phyloP scores from a whole-genome alignment of 37 sponge, comb jelly and placozoan genomes.

The Lycopodina hypogea region DNA sequence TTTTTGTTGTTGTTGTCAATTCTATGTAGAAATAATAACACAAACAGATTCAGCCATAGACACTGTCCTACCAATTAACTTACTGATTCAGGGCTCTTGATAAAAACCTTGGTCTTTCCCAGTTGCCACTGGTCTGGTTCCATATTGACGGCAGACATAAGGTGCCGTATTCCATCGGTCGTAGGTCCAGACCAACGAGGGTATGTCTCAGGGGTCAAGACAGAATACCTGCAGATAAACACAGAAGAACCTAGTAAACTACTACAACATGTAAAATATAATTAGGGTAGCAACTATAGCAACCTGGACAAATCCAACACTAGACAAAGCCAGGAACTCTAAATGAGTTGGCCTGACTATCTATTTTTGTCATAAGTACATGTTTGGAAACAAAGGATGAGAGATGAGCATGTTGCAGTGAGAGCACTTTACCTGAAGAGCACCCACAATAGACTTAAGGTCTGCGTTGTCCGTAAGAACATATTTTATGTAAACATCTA shows the following conservation, averaged over 20 bases:
- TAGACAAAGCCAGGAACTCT: no score
- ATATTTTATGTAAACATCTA: no score
- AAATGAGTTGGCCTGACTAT: no score
- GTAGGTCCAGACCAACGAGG: constrained; percentile 84
- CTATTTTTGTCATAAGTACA: no score
- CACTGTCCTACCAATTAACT: constrained; percentile 23
- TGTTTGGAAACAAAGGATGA: no score
- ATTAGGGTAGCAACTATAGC: background rate
- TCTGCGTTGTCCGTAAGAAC: no score
- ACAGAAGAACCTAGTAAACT: background rate
- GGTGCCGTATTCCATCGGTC: constrained; percentile 73
- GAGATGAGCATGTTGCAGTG: no score
- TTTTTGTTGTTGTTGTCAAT: background rate
- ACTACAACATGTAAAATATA: background rate
- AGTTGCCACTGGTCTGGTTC: constrained; percentile 97
- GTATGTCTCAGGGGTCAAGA: constrained; percentile 91
- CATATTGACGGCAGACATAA: constrained; percentile 93
- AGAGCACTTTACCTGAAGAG: no score
- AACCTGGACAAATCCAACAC: no score
- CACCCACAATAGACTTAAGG: no score
- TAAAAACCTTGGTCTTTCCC: constrained; percentile 87
- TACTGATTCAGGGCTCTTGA: constrained; percentile 96
- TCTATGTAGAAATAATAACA: background rate
- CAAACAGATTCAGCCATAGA: background rate
- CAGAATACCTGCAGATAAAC: constrained; percentile 59